Percentiles rank a stretch among this genome's conserved stretches.
Evolutionary conservation across 2,113 vertebrate genomes (phyloP).

Genomic region (Panurus biarmicus): DNA sequence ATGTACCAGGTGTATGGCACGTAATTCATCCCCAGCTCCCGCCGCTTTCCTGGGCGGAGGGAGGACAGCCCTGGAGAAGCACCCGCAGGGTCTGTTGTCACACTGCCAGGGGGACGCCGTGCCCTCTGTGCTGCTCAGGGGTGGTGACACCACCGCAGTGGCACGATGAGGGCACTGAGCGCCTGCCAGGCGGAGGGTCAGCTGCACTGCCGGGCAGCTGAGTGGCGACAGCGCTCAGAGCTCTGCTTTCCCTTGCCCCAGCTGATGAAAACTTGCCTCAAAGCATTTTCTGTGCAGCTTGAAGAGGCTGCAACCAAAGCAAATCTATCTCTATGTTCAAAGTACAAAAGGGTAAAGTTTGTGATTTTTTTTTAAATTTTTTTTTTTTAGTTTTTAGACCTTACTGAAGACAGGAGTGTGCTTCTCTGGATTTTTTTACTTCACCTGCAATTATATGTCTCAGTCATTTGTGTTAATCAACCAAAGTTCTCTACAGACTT

Average conservation of each 20-base stretch:
- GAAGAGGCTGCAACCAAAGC: constrained; percentile 13
- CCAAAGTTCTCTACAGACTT: constrained; percentile 99
- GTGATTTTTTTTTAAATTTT: constrained; percentile 59
- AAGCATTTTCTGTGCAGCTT: not conserved
- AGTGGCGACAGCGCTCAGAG: fast-evolving
- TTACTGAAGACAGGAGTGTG: constrained; percentile 63
- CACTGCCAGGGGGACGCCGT: not conserved
- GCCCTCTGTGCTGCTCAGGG: not conserved
- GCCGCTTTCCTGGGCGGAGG: not conserved
- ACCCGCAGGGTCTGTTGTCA: fast-evolving
- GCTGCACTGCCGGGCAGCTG: not conserved
- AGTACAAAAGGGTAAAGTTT: constrained; percentile 80
- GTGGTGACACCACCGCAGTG: not conserved
- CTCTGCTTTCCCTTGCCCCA: not conserved
- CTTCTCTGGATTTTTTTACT: constrained; percentile 74
- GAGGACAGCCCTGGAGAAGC: not conserved
- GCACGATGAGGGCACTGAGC: not conserved
- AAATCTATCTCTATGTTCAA: constrained; percentile 7
- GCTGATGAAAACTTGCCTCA: not conserved
- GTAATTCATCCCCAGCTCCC: not conserved
- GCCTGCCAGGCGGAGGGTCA: not conserved
- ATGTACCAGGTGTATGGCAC: not conserved
- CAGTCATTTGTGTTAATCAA: constrained; percentile 92
- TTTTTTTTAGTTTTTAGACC: constrained; percentile 39
- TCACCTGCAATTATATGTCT: constrained; percentile 76